These are phyloP conservation scores for Hyperoplus lanceolatus DNA, from an alignment of 2,797 vertebrate species.

Conservation along the genomic window DNA sequence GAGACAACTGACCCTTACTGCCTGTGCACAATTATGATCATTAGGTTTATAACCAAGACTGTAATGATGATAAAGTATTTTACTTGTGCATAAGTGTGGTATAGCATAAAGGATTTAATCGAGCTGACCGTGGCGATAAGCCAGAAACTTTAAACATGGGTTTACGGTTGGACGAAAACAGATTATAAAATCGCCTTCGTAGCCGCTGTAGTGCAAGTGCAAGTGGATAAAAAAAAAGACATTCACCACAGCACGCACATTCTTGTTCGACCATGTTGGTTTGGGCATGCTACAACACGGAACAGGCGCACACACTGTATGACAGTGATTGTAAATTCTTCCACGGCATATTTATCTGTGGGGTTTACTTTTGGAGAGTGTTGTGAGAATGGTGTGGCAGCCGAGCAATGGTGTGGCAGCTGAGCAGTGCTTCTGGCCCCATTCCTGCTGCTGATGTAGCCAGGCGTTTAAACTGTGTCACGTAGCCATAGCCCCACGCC, in stretches of 20 bases:
- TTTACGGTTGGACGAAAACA: conserved; percentile 52
- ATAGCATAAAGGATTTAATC: conserved; percentile 44
- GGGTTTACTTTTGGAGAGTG: conserved; percentile 67
- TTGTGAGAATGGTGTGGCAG: conserved; percentile 61
- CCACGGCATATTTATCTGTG: conserved; percentile 77
- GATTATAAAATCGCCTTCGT: conserved; percentile 53
- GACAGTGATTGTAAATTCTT: conserved; percentile 75
- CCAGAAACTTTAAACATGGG: conserved; percentile 60
- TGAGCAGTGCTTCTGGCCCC: conserved; percentile 60
- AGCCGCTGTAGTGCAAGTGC: conserved; percentile 53
- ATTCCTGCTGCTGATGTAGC: conserved; percentile 71
- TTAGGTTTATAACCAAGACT: conserved; percentile 51
- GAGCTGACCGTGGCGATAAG: conserved; percentile 66
- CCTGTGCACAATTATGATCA: conserved; percentile 49
- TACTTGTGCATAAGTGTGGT: conserved; percentile 45
- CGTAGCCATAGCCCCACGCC: conserved; percentile 59
- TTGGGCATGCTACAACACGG: conserved; percentile 81
- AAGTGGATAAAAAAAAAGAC: conserved; percentile 76
- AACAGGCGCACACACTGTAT: conserved; percentile 61
- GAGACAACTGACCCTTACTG: conserved; percentile 29
- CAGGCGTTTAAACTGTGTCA: conserved; percentile 73
- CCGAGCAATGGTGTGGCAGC: conserved; percentile 54
- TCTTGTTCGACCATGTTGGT: conserved; percentile 75
- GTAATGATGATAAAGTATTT: conserved; percentile 59
- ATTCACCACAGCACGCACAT: conserved; percentile 71